Evolutionary conservation across 2,888 invertebrate genomes (phyloP), one percentile per base, ranked within the genome.

Genomic region (Trissoscelio sp.): DNA sequence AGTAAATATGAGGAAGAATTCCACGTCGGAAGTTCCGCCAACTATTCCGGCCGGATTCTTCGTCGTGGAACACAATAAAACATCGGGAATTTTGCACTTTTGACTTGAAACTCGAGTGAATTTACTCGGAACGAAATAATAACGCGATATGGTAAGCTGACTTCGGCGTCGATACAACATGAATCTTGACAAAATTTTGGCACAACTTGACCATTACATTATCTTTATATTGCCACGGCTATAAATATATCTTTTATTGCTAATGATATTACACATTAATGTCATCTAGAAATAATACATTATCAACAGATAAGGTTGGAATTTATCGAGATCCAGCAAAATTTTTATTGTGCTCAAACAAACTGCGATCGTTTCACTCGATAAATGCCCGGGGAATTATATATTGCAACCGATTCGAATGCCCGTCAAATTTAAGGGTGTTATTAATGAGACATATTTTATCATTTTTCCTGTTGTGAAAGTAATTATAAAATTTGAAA

Each of bases 181-280:
- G 62, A 73, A 53, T 58, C 66, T 48, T 51, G 5, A 5, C 6
- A 14, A 51, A 58, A 28, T n/a, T 75, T 75, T 51, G 67, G 75
- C 66, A 67, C 75, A 22, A 58, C 75, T 51, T 67, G 67, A 66
- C 75, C 67, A 53, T 66, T 67, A 34, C 28, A 44, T 28, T 75
- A 75, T 77, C 69, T 69, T 77, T 53, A 39, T 53, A 55, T 53
- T 55, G 75, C 53, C 55, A 57, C 24, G 34, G 14, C 53, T 28
- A 69, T 77, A 69, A 62, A 77, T 69, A 67, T 31, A 24, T 70
- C 77, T 46, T 78, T 70, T 78, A 70, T 78, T 70, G 77, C 62
- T 70, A 78, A 78, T 78, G 79, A 70, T 78, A 78, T 78, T 53
- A 64, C 70, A 12, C 78, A 70, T 78, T 70, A 78, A 64, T 11